Base-by-base conservation (phyloP, 2,888 invertebrate genomes). In the Liodrosophila aerea region DNA sequence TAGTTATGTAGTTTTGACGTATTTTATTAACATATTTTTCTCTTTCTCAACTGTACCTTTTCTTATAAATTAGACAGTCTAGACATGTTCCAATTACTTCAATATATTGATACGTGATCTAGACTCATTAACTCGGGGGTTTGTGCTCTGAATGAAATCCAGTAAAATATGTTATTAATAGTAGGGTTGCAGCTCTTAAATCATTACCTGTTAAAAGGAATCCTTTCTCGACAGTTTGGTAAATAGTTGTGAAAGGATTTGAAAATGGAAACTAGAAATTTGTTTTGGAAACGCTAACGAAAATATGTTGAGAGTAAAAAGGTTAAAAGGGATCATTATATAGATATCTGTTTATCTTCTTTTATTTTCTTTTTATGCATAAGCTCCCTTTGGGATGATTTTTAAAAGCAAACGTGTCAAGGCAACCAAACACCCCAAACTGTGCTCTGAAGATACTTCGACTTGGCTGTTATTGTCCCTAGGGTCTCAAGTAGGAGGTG, bases 401-500 rank as follows among this genome's bases (percentile, higher is more conserved):
- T n/a, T 43, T 43, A 40, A 30, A 58, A n/a, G 13, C 37, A 49
- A 45, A 68, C 68, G 65, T 69, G 65, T 61, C 57, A 57, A 53
- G 36, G 63, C 56, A 62, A 62, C 47, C 62, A 66, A 62, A 67
- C 52, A 67, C 63, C 64, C 64, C 69, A 69, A 12, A 62, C 69
- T 70, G 66, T 58, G 69, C 57, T 36, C 49, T 37, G 37, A 18
- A 33, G 8, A 8, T 7, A 7, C 33, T 3, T 5, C 12, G 51
- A 53, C 43, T 15, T 18, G 49, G 11, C 27, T 31, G 51, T 39
- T 56, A 34, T 44, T 34, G 40, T 76, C 80, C 72, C 76, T 66
- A 53, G 80, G 51, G 76, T 45, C 66, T 53, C 47, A 56, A 75
- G 73, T 64, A 64, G 76, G 80, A 80, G 76, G 76, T 77, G 67